A percentile compares a stretch with the other conserved stretches of the same genome.
phyloP scores from a whole-genome alignment of 2,113 vertebrate species.

The Fregetta grallaria region DNA sequence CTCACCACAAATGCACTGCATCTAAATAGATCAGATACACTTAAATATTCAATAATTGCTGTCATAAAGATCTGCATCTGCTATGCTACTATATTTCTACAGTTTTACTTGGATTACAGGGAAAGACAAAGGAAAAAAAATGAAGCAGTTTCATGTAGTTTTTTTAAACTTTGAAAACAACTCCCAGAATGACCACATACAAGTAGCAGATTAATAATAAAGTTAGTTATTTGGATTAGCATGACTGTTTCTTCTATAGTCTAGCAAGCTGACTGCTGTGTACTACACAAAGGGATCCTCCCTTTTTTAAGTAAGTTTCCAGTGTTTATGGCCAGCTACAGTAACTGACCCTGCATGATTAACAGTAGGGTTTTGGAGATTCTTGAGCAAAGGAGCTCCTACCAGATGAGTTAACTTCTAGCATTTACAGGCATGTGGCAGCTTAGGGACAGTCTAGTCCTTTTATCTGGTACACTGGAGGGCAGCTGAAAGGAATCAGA shows the following conservation, averaged over 20 bases:
- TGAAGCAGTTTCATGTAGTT: accelerated
- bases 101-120: neutral
- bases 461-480: neutral
- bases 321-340: neutral
- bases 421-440: neutral
- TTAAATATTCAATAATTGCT: neutral
- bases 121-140: neutral
- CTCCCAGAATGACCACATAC: neutral
- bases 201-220: neutral
- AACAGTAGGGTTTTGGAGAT: neutral
- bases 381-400: neutral
- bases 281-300: neutral
- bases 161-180: neutral
- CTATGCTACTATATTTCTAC: neutral
- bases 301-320: neutral
- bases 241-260: neutral
- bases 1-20: neutral
- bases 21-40: neutral
- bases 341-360: neutral
- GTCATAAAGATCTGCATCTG: neutral
- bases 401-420: neutral
- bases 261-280: neutral
- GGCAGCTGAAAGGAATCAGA: constrained; percentile 18
- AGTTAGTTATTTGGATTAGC: neutral
- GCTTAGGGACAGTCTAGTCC: neutral